Conservation (phyloP, 2,888 invertebrate genomes). For the Darwinula stevensoni region DNA sequence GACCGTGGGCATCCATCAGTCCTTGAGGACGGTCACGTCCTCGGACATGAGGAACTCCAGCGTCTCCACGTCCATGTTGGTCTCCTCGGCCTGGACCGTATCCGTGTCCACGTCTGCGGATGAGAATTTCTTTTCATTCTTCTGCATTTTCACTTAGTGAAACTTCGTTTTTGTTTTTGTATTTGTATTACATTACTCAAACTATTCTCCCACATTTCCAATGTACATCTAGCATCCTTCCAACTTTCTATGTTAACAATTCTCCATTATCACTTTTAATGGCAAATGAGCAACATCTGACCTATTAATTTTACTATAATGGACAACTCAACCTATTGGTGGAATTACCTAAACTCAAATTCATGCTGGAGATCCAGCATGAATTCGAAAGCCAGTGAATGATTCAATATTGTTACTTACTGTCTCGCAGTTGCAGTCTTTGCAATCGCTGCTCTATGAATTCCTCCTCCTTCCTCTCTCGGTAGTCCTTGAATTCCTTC, state of each 20-base stretch:
- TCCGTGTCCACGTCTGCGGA: conserved; percentile 93
- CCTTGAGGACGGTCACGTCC: conserved; percentile 26
- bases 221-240: too few species aligned
- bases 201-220: too few species aligned
- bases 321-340: too few species aligned
- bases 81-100: conserved; percentile 48
- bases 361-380: too few species aligned
- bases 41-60: conserved; percentile 96
- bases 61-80: conserved; percentile 72
- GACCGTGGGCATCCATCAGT: conserved; percentile 4
- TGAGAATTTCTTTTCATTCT: too few species aligned
- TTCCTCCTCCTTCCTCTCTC: conserved; percentile 37
- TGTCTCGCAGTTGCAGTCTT: conserved; percentile 52
- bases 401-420: conserved; percentile 25
- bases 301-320: too few species aligned
- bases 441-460: conserved; percentile 46
- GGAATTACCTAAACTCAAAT: too few species aligned
- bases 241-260: too few species aligned
- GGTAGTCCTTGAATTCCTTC: conserved; percentile 54
- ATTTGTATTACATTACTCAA: background rate
- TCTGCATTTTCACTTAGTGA: background rate
- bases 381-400: too few species aligned
- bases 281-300: too few species aligned
- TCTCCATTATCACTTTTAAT: too few species aligned
- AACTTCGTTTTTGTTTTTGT: background rate